Conservation (phyloP, 2,113 vertebrate genomes). For the Callithrix jacchus region DNA sequence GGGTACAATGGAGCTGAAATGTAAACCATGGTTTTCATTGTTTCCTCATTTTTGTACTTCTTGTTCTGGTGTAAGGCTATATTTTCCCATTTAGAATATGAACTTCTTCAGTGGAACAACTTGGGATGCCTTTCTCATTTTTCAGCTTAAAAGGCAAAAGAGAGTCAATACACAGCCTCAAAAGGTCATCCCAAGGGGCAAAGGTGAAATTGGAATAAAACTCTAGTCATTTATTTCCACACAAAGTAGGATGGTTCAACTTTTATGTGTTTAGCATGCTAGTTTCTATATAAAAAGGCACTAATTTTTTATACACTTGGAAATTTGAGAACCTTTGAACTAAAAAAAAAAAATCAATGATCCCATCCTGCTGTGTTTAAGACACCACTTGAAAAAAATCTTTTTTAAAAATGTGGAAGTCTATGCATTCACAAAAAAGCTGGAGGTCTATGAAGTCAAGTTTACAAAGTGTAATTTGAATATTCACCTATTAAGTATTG, state of each 20-base stretch:
- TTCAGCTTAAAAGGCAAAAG: not conserved
- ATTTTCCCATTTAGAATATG: not conserved
- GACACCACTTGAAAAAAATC: not conserved
- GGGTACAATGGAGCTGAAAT: not conserved
- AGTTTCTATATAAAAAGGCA: not conserved
- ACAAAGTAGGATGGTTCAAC: not conserved
- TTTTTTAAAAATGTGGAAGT: not conserved
- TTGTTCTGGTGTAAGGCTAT: not conserved
- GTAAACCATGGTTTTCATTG: not conserved
- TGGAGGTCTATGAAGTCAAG: not conserved
- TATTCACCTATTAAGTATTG: not conserved
- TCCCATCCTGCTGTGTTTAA: not conserved
- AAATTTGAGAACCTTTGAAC: not conserved
- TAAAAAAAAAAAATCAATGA: not conserved
- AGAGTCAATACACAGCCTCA: not conserved
- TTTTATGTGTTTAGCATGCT: not conserved
- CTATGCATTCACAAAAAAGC: not conserved
- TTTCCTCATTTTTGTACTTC: not conserved
- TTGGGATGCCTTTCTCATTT: not conserved
- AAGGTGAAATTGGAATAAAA: not conserved
- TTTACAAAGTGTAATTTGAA: not conserved
- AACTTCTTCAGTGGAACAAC: not conserved
- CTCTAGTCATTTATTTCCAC: not conserved
- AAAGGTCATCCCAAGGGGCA: not conserved
- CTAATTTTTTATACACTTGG: not conserved